Base-by-base conservation (phyloP, 2,113 vertebrate species). In the Seriola dumerili region DNA sequence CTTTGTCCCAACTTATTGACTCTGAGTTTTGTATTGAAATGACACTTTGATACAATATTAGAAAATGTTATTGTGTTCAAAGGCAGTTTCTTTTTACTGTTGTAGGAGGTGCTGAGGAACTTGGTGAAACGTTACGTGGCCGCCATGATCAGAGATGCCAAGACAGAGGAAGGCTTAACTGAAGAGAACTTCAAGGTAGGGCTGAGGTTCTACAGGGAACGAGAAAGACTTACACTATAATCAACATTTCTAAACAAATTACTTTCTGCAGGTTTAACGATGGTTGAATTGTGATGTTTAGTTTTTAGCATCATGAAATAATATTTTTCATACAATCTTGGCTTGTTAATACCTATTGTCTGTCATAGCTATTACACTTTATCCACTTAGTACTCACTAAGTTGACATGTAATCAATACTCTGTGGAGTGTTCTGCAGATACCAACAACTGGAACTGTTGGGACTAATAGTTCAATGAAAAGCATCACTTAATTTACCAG, bases 171-270 rank as follows among this genome's bases (percentile, higher is more conserved):
- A 87, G 98, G 98, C n/a, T 89, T 99, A 79, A 99, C 98, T 0
- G 98, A 99, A 81, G 98, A 99, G 83, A 99, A 99, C 93, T 99
- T 99, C 85, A 99, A 99, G 97, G 98, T 99, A 54, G 1, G 36
- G 36, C 29, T 29, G 29, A 29, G 29, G 29, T 29, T 29, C 29
- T 29, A 29, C 29, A 29, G 29, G 29, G 29, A 29, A 29, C 2
- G 29, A 29, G 29, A 29, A 29, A 29, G 29, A 29, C 29, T 29
- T 29, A 29, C 29, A 29, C 29, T 29, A 29, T 29, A 29, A 29
- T 29, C 29, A 29, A 29, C 2, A 29, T 29, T 29, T 29, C 29
- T 29, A 29, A 29, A 2, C 29, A 29, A 29, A 29, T 29, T 29
- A 29, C 29, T 29, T 29, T 29, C 29, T 29, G 29, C 29, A 29